Evolutionary conservation across 1,140 invertebrate species (phyloP), one percentile per base, ranked within the genome.

Genomic region (Zaprionus inermis): DNA sequence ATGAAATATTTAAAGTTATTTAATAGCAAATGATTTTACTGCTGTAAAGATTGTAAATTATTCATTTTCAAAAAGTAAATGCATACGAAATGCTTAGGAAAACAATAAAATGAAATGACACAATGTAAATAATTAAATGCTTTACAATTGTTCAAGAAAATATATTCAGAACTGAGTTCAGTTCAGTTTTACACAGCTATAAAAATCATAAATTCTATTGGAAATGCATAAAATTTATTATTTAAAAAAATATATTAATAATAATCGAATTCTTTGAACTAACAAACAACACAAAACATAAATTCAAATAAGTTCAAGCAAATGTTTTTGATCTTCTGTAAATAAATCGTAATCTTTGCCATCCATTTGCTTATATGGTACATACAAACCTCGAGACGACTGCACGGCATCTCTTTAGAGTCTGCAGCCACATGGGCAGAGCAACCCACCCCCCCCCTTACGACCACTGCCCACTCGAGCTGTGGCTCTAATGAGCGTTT

Each of bases 401-500:
- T 49, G 18, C 18, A 22, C 12, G 5, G 18, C 18, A 49, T 22
- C 44, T 49, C 3, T 41, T 30, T 30, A 24, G 61, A 22, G 30
- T 14, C 49, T 14, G 18, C 55, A 49, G 46, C 34, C 41, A 59
- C 70, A 36, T 32, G 34, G 46, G n/a, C 52, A 36, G 44, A 22
- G 3, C 44, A 22, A 6, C 38, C 38, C n/a, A n/a, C n/a, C 3
- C 24, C 24, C 5, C 3, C 24, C 24, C 3, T 5, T 28, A 0
- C 24, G 3, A 0, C 38, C n/a, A 16, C 51, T 58, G 38, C 51
- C 18, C 51, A 38, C 9, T 65, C 36, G 38, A 12, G 56, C 41
- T 54, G 66, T 64, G 52, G 14, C 24, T 41, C 72, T 70, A 74
- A 74, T 74, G 66, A 74, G 72, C 72, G 54, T 61, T 69, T 73